phyloP scores from a whole-genome alignment of 2,888 invertebrate genomes.

The Mimas tiliae region DNA sequence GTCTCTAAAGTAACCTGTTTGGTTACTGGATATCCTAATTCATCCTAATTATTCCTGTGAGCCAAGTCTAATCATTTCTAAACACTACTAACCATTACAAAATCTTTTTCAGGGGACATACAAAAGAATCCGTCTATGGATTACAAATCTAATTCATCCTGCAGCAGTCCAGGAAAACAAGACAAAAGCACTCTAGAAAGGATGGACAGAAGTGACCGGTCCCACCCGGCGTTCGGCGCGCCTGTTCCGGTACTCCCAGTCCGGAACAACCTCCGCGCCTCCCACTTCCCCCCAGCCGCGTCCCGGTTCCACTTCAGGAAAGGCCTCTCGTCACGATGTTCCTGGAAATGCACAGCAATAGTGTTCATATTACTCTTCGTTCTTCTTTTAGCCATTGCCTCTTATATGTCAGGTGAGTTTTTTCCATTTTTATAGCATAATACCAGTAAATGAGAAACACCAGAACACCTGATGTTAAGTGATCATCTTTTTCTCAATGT shows the following conservation, averaged over 20 bases:
- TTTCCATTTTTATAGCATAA: too few species aligned
- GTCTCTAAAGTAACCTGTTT: too few species aligned
- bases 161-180: slow-evolving; percentile 91
- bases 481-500: too few species aligned
- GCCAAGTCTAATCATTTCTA: neutral
- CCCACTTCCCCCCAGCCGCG: slow-evolving; percentile 88
- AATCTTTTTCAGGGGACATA: slow-evolving; percentile 88
- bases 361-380: slow-evolving; percentile 93
- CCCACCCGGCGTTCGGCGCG: slow-evolving; percentile 86
- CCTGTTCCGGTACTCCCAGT: slow-evolving; percentile 91
- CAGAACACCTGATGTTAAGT: too few species aligned
- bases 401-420: slow-evolving; percentile 92
- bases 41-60: too few species aligned
- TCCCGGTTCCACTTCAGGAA: slow-evolving; percentile 95
- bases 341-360: slow-evolving; percentile 96
- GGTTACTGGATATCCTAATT: too few species aligned
- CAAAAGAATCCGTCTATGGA: slow-evolving; percentile 95
- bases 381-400: slow-evolving; percentile 91
- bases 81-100: neutral
- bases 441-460: too few species aligned
- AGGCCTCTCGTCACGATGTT: slow-evolving; percentile 93
- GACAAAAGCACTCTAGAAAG: slow-evolving; percentile 83
- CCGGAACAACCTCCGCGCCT: slow-evolving; percentile 88
- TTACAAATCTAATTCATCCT: slow-evolving; percentile 94
- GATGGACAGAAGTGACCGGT: slow-evolving; percentile 85